Evolutionary conservation across 2,888 invertebrate species (phyloP).

Genomic region (Gisinianus flammeolus): DNA sequence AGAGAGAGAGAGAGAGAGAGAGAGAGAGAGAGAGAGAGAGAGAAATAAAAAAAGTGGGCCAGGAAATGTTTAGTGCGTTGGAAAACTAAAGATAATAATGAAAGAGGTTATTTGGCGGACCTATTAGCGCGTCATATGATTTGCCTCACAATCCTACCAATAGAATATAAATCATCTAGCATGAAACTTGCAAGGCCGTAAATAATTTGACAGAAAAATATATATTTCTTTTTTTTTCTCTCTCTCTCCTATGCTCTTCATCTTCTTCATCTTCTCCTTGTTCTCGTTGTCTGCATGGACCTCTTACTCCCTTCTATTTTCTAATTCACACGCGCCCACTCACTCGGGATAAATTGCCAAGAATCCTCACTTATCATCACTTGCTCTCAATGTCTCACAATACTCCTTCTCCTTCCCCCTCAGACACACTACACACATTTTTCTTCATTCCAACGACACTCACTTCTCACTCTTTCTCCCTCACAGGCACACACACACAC

Average conservation of each 20-base stretch:
- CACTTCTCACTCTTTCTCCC: too few relatives aligned
- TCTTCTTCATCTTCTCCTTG: too few relatives aligned
- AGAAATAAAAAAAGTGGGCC: neutral
- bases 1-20: neutral
- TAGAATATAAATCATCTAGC: conserved; percentile 24
- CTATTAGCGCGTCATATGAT: conserved; percentile 15
- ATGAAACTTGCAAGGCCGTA: neutral
- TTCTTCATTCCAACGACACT: too few relatives aligned
- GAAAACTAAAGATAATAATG: neutral
- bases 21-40: neutral
- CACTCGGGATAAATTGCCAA: too few relatives aligned
- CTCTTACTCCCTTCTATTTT: too few relatives aligned
- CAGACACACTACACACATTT: too few relatives aligned
- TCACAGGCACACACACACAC: too few relatives aligned
- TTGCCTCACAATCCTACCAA: neutral
- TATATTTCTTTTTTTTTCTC: neutral
- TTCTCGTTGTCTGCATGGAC: too few relatives aligned
- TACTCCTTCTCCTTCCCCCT: too few relatives aligned
- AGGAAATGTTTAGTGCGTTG: neutral
- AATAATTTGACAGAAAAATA: conserved; percentile 16
- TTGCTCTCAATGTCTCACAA: too few relatives aligned
- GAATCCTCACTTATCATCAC: too few relatives aligned
- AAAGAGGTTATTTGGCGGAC: neutral
- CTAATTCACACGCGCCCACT: too few relatives aligned
- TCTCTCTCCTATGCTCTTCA: neutral